A percentile compares a stretch with the other conserved stretches of the same genome.
Evolutionary conservation across 2,888 invertebrate genomes (phyloP).

Genomic region (Tyria jacobaeae): DNA sequence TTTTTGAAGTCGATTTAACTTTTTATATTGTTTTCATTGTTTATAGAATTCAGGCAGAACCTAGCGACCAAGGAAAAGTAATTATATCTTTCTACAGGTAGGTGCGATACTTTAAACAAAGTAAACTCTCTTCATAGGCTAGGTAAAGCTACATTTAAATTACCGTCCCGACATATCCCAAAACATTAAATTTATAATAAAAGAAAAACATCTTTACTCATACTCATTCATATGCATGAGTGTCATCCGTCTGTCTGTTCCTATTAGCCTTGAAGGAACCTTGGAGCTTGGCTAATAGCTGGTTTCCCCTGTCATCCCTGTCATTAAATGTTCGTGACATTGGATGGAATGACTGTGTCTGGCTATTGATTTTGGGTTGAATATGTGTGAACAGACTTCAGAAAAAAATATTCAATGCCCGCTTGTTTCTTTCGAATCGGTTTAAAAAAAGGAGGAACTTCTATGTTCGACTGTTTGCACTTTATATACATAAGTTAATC

Average conservation of each 20-base stretch:
- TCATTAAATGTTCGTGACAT: slow-evolving; percentile 21
- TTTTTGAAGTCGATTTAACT: too few species aligned
- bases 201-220: slow-evolving; percentile 27
- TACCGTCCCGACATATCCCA: not conserved
- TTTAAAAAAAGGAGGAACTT: too few species aligned
- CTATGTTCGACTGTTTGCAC: too few species aligned
- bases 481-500: too few species aligned
- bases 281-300: slow-evolving; percentile 41
- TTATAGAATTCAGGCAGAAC: too few species aligned
- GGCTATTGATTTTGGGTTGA: not conserved
- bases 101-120: too few species aligned
- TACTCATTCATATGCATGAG: slow-evolving; percentile 45
- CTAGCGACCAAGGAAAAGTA: too few species aligned
- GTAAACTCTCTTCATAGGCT: not conserved
- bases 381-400: not conserved
- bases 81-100: too few species aligned
- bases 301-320: slow-evolving; percentile 28
- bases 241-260: slow-evolving; percentile 38
- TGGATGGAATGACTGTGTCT: slow-evolving; percentile 2
- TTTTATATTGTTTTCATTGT: too few species aligned
- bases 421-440: too few species aligned
- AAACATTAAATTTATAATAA: not conserved
- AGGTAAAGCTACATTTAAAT: not conserved
- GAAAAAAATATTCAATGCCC: not conserved
- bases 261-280: slow-evolving; percentile 43